phyloP scores from a whole-genome alignment of 2,888 invertebrate genomes.

The Thelaira solivaga region DNA sequence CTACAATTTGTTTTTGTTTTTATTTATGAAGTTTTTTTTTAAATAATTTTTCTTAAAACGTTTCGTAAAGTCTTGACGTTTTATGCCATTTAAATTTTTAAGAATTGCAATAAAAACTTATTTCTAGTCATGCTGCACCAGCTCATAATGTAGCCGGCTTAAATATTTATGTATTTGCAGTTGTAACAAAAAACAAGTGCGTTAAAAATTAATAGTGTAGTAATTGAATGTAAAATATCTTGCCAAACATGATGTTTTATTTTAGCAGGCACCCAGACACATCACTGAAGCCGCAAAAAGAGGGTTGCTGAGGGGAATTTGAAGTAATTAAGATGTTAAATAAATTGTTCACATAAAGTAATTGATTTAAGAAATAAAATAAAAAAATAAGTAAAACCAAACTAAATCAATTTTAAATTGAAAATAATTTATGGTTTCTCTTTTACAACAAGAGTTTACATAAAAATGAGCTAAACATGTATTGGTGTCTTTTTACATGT shows the following conservation, averaged over 20 bases:
- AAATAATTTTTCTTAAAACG: not conserved
- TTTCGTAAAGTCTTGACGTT: constrained; percentile 42
- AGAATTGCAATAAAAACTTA: constrained; percentile 45
- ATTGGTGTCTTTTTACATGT: not conserved
- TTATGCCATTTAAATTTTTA: constrained; percentile 38
- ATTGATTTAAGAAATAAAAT: constrained; percentile 47
- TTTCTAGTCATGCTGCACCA: not conserved
- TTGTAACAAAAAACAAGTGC: constrained; percentile 57
- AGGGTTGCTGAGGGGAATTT: not conserved
- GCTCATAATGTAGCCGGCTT: no score
- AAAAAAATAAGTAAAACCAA: not conserved
- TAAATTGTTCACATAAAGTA: constrained; percentile 58
- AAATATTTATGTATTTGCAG: no score
- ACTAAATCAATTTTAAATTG: constrained; percentile 4
- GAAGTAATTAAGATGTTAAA: constrained; percentile 61
- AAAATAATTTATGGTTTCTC: constrained; percentile 58
- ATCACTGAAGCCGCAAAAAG: not conserved
- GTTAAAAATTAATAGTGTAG: constrained; percentile 61
- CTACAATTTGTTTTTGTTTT: not conserved
- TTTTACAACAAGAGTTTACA: no score
- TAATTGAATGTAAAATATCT: constrained; percentile 62
- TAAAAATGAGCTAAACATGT: not conserved
- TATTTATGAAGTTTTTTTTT: not conserved
- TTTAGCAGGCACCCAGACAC: constrained; percentile 41
- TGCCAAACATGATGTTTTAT: constrained; percentile 61